Evolutionary conservation across 2,888 invertebrate genomes (phyloP), one percentile per base, ranked within the genome.

Genomic region (Epirrita christyi): DNA sequence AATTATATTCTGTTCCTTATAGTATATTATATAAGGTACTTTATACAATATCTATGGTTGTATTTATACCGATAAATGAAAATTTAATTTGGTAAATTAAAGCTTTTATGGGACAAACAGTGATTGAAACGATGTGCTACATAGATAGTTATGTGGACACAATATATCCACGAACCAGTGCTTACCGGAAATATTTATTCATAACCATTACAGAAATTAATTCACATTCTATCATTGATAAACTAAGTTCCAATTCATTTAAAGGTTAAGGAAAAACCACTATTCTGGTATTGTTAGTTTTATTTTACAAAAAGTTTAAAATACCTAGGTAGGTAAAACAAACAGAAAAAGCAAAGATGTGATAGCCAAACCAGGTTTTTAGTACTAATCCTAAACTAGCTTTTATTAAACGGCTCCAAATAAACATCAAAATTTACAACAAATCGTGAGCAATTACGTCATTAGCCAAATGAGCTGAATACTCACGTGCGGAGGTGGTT

Each of bases 401-500:
- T 6, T 32, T 1, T 4, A 36, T 36, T n/a, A 36, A 11, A 11
- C n/a, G 0, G 5, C n/a, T n/a, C n/a, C n/a, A 36, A 36, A 11
- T 36, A 40, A 15, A 4, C 14, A 38, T 42, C 36, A 29, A 49
- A 42, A 45, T 41, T 48, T 34, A 21, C 47, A 32, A 49, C 6
- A 40, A 51, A 42, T 46, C 42, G 38, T 43, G 21, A 46, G 34
- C 52, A 50, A 53, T 49, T 50, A 53, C 45, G 43, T 51, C 59
- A 51, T 40, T 51, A 51, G 14, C 15, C 55, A 46, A 42, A 54
- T 37, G 11, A 45, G 36, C 41, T 46, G 36, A 48, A 51, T 43
- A n/a, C 41, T 48, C 27, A 38, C 42, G 13, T 27, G 36, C 40
- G 10, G 21, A 40, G 52, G 29, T n/a, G 14, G 37, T 15, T 43